phyloP scores from a whole-genome alignment of 2,888 invertebrate genomes.

The Zaprionus lineosus region DNA sequence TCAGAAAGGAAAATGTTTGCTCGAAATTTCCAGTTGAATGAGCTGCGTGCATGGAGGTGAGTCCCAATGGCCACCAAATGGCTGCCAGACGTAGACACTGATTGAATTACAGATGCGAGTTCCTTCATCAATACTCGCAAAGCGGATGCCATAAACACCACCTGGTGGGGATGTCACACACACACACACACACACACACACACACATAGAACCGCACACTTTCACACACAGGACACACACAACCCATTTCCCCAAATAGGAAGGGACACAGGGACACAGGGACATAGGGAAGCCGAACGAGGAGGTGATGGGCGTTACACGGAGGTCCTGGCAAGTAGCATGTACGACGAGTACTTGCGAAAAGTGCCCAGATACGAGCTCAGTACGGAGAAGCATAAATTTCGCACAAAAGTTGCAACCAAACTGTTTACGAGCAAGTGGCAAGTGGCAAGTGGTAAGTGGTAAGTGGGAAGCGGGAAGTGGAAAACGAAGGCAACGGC shows the following conservation, averaged over 20 bases:
- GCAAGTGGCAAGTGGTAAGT: conserved; percentile 2
- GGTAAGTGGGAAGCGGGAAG: background rate
- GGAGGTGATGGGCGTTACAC: conserved; percentile 14
- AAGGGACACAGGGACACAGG: conserved; percentile 23
- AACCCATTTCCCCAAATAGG: conserved; percentile 53
- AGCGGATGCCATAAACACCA: conserved; percentile 80
- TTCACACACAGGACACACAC: conserved; percentile 19
- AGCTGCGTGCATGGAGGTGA: conserved; percentile 41
- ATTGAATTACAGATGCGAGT: conserved; percentile 79
- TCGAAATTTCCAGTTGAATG: conserved; percentile 70
- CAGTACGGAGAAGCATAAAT: conserved; percentile 74
- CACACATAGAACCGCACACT: no score
- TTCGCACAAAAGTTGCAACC: conserved; percentile 79
- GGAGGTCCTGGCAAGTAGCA: conserved; percentile 29
- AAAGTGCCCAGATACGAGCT: conserved; percentile 66
- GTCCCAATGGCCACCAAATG: conserved; percentile 50
- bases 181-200: conserved; percentile 22
- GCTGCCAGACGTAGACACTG: conserved; percentile 76
- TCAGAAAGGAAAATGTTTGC: conserved; percentile 32
- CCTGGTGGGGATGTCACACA: conserved; percentile 61
- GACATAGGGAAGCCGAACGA: conserved; percentile 19
- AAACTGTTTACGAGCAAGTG: conserved; percentile 73
- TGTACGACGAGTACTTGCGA: conserved; percentile 63
- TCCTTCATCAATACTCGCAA: conserved; percentile 79
- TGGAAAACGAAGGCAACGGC: background rate